Evolutionary conservation across 2,888 invertebrate genomes (phyloP).

Genomic region (Archaeoteleia sp.): DNA sequence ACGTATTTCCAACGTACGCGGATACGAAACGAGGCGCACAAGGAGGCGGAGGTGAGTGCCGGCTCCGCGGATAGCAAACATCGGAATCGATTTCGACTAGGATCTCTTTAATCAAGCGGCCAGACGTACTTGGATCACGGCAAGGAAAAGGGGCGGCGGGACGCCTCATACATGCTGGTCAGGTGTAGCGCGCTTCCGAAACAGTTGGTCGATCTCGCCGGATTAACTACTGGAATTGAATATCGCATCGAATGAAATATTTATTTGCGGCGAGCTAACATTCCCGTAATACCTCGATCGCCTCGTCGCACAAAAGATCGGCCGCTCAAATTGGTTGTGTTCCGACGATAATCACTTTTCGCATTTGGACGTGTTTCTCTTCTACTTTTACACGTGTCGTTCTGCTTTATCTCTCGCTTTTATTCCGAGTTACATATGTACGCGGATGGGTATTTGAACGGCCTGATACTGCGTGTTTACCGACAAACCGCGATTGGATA

Average conservation of each 20-base stretch:
- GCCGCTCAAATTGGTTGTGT: slow-evolving; percentile 32
- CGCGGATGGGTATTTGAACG: no score
- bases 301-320: slow-evolving; percentile 33
- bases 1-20: slow-evolving; percentile 55
- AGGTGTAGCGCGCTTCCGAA: slow-evolving; percentile 46
- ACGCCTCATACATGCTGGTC: slow-evolving; percentile 50
- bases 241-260: slow-evolving; percentile 50
- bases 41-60: slow-evolving; percentile 42
- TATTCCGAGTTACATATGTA: no score
- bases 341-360: slow-evolving; percentile 17
- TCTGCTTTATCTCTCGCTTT: no score
- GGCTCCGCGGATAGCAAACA: slow-evolving; percentile 54
- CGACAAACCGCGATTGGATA: no score
- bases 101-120: slow-evolving; percentile 73
- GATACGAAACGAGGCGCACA: slow-evolving; percentile 49
- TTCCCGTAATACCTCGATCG: slow-evolving; percentile 31
- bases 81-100: slow-evolving; percentile 68
- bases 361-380: not conserved
- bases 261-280: slow-evolving; percentile 45
- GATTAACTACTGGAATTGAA: slow-evolving; percentile 52
- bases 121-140: slow-evolving; percentile 54
- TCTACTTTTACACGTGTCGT: no score
- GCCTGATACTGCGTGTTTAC: no score
- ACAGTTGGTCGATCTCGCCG: slow-evolving; percentile 54
- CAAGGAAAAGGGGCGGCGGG: slow-evolving; percentile 47